phyloP scores from a whole-genome alignment of 2,888 invertebrate species.

The Drosophila vallismaia region DNA sequence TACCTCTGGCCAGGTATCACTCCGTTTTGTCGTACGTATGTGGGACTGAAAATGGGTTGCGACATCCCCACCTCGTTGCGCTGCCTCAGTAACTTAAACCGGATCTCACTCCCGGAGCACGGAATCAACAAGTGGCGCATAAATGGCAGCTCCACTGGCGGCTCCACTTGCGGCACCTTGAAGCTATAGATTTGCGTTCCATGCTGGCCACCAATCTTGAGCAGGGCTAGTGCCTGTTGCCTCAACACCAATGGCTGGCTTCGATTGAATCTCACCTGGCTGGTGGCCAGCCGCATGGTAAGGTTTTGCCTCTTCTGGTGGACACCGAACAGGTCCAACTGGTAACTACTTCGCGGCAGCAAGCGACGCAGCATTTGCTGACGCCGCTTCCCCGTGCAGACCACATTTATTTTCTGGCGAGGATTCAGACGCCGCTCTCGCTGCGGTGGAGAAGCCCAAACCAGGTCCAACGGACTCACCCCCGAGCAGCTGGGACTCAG shows the following conservation, averaged over 20 bases:
- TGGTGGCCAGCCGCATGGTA: constrained; percentile 79
- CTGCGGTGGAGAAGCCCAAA: constrained; percentile 79
- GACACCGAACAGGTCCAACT: constrained; percentile 82
- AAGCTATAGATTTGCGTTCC: constrained; percentile 86
- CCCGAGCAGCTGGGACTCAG: constrained; percentile 50
- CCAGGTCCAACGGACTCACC: constrained; percentile 65
- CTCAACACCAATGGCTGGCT: constrained; percentile 83
- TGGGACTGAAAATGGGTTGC: constrained; percentile 84
- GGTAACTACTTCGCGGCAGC: constrained; percentile 80
- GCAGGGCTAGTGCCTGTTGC: constrained; percentile 84
- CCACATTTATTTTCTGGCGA: constrained; percentile 69
- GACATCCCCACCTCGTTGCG: constrained; percentile 81
- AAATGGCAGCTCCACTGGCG: constrained; percentile 41
- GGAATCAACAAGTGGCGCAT: constrained; percentile 85
- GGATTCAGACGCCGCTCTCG: constrained; percentile 75
- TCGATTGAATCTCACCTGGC: constrained; percentile 80
- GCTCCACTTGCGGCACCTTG: constrained; percentile 83
- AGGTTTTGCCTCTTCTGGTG: constrained; percentile 82
- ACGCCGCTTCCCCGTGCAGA: constrained; percentile 82
- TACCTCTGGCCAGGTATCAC: constrained; percentile 84
- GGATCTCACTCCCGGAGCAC: constrained; percentile 85
- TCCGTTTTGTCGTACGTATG: constrained; percentile 82
- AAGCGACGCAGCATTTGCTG: constrained; percentile 81
- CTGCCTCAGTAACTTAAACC: constrained; percentile 84
- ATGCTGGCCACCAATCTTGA: constrained; percentile 85